Conservation (phyloP, 1,140 invertebrate species). For the Drosophila neocordata region DNA sequence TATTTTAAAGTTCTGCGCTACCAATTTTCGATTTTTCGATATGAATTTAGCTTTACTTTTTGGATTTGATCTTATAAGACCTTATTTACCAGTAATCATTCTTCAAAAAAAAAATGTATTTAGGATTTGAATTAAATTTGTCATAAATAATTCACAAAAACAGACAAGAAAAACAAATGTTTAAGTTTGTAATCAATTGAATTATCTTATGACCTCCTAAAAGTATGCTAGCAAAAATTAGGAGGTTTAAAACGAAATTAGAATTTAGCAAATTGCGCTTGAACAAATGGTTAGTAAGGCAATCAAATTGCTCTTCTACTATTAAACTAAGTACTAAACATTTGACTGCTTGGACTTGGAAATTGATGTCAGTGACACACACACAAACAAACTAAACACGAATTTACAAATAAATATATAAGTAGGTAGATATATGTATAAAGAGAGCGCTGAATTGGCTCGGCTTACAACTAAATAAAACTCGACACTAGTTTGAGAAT, state of each 20-base stretch:
- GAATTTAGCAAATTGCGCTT: neutral
- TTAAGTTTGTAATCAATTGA: too few species aligned
- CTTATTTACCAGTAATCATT: too few species aligned
- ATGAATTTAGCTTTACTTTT: too few species aligned
- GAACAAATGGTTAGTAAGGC: neutral
- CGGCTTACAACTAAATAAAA: constrained; percentile 34
- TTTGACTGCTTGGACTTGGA: constrained; percentile 43
- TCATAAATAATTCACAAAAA: neutral
- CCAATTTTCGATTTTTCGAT: too few species aligned
- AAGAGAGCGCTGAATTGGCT: constrained; percentile 52
- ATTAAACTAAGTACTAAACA: constrained; percentile 16
- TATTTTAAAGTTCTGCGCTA: too few species aligned
- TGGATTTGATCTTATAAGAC: too few species aligned
- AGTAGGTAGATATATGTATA: neutral
- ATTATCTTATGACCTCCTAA: neutral
- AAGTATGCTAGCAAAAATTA: neutral
- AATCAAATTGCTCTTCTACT: neutral
- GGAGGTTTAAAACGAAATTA: neutral
- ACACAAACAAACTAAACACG: constrained; percentile 21
- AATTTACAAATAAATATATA: neutral
- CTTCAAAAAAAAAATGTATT: too few species aligned
- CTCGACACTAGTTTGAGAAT: constrained; percentile 7
- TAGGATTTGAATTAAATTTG: too few species aligned
- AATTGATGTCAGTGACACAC: constrained; percentile 74
- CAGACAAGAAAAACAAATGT: neutral